Percentiles rank a stretch among this genome's conserved stretches.
phyloP scores from a whole-genome alignment of 2,888 invertebrate genomes.

The Trachelus iudaicus region DNA sequence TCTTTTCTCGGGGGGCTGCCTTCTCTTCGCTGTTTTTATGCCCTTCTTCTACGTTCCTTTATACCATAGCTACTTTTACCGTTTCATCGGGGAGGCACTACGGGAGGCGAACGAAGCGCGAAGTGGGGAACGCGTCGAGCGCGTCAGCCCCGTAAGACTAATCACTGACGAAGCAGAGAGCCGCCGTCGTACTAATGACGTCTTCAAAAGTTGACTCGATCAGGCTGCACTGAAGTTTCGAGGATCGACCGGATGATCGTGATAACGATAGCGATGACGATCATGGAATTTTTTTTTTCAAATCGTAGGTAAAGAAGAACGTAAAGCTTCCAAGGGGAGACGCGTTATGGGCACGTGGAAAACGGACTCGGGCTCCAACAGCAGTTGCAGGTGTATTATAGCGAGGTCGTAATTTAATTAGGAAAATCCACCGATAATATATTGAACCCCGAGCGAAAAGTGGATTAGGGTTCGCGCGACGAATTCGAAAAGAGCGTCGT shows the following conservation, averaged over 20 bases:
- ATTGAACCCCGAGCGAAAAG: neutral
- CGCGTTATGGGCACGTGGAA: neutral
- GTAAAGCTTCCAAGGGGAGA: neutral
- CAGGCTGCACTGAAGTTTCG: neutral
- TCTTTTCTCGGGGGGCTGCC: slow-evolving; percentile 6
- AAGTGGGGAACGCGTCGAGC: slow-evolving; percentile 28
- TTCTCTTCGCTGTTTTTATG: slow-evolving; percentile 5
- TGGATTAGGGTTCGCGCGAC: neutral
- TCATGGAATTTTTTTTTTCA: neutral
- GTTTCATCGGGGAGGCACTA: neutral
- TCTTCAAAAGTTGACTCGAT: neutral
- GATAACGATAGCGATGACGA: neutral
- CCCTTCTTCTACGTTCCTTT: neutral
- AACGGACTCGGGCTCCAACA: neutral
- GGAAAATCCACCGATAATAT: neutral
- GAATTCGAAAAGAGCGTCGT: neutral
- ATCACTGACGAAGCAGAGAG: slow-evolving; percentile 37
- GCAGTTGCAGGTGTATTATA: neutral
- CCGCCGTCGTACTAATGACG: neutral
- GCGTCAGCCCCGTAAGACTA: slow-evolving; percentile 40
- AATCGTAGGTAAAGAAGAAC: neutral
- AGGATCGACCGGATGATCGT: neutral
- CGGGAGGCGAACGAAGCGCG: neutral
- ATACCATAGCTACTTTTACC: neutral
- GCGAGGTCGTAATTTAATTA: neutral